A percentile compares a stretch with the other conserved stretches of the same genome.
Evolutionary conservation across 2,888 invertebrate species (phyloP).

Genomic region (Tricholauxania praeusta): DNA sequence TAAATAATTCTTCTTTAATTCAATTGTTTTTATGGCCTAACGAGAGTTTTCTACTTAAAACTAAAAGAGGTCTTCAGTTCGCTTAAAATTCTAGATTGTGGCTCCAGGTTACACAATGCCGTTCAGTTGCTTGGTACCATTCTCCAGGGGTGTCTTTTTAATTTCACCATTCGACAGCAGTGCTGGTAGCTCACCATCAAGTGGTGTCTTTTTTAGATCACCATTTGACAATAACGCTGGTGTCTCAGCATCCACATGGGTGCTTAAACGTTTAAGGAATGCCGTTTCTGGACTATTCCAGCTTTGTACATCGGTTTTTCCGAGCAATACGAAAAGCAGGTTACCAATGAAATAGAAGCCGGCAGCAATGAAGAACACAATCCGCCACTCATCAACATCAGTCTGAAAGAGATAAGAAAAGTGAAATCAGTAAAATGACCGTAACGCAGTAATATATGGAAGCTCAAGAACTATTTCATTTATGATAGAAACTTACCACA

Average conservation of each 20-base stretch:
- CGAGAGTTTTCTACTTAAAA: slow-evolving; percentile 38
- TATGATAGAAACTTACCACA: slow-evolving; percentile 70
- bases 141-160: slow-evolving; percentile 43
- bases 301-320: slow-evolving; percentile 71
- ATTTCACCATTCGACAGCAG: slow-evolving; percentile 44
- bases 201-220: slow-evolving; percentile 39
- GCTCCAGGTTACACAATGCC: neutral
- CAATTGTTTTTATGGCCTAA: slow-evolving; percentile 32
- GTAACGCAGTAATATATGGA: neutral
- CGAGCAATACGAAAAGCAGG: slow-evolving; percentile 71
- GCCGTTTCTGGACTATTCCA: slow-evolving; percentile 71
- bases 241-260: slow-evolving; percentile 45
- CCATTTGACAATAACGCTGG: slow-evolving; percentile 47
- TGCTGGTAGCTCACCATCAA: slow-evolving; percentile 37
- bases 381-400: slow-evolving; percentile 69
- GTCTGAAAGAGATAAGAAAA: slow-evolving; percentile 46
- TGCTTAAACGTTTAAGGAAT: slow-evolving; percentile 43
- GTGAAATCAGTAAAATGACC: neutral
- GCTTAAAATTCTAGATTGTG: slow-evolving; percentile 41
- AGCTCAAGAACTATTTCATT: slow-evolving; percentile 17
- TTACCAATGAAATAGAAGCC: slow-evolving; percentile 71
- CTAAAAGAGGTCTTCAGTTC: slow-evolving; percentile 51
- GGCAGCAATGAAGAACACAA: slow-evolving; percentile 72
- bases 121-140: slow-evolving; percentile 30
- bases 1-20: slow-evolving; percentile 14